These are phyloP conservation scores for Rhopalosiphum padi DNA, from an alignment of 1,140 invertebrate species.

Conservation along the genomic window DNA sequence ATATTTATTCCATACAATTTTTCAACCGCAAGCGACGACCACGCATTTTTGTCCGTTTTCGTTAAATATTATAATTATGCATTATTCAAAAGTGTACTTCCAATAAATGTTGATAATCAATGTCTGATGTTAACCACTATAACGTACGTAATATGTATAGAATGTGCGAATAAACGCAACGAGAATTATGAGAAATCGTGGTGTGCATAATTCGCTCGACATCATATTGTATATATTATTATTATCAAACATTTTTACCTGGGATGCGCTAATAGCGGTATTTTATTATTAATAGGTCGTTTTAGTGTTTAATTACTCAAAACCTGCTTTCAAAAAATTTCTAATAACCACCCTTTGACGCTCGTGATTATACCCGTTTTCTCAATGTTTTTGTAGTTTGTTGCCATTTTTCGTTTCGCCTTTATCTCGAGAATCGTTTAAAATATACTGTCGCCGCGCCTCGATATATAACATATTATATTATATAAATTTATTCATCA, in stretches of 20 bases:
- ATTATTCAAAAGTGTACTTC: not conserved
- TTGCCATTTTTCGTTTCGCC: not conserved
- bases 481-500: not conserved
- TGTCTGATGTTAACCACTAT: not conserved
- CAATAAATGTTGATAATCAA: not conserved
- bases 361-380: not conserved
- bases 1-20: not conserved
- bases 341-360: not conserved
- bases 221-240: not conserved
- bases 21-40: not conserved
- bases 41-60: not conserved
- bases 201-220: not conserved
- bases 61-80: not conserved
- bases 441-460: not conserved
- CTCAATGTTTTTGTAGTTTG: not conserved
- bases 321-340: not conserved
- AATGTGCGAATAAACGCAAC: not conserved
- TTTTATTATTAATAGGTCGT: not conserved
- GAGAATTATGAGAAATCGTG: not conserved
- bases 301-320: not conserved
- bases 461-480: not conserved
- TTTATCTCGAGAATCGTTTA: not conserved
- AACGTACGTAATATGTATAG: not conserved
- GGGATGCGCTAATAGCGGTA: not conserved
- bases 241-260: too few species aligned